phyloP scores from a whole-genome alignment of 2,797 vertebrate genomes.

The Holocentrus rufus region DNA sequence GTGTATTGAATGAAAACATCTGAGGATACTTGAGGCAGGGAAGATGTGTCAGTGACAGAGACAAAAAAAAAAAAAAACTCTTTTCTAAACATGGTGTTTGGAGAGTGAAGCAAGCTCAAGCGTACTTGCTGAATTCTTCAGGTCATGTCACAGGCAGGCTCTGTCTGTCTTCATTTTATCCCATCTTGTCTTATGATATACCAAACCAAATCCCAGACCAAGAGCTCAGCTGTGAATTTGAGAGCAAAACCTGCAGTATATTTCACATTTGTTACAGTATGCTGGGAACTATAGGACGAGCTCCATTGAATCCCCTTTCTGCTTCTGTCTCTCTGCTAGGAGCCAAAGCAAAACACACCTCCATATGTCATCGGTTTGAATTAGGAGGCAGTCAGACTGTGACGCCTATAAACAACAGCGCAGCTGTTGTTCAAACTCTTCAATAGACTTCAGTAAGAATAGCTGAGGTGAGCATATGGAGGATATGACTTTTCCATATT shows the following conservation, averaged over 20 bases:
- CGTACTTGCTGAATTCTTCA: constrained; percentile 51
- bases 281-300: constrained; percentile 52
- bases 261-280: constrained; percentile 57
- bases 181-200: constrained; percentile 64
- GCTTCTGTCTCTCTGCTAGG: constrained; percentile 18
- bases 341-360: constrained; percentile 31
- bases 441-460: constrained; percentile 2
- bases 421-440: constrained; percentile 31
- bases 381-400: constrained; percentile 27
- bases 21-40: constrained; percentile 45
- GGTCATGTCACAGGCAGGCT: constrained; percentile 63
- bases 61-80: constrained; percentile 38
- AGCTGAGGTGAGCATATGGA: background rate
- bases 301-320: constrained; percentile 23
- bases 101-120: constrained; percentile 43
- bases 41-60: constrained; percentile 61
- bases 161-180: constrained; percentile 68
- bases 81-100: constrained; percentile 47
- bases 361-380: constrained; percentile 41
- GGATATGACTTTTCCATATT: too few species aligned
- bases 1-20: constrained; percentile 49
- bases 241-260: constrained; percentile 50
- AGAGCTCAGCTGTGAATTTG: constrained; percentile 41
- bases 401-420: constrained; percentile 38
- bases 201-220: constrained; percentile 48